These are phyloP conservation scores for Pachyramphus minor DNA, from an alignment of 2,113 vertebrate species.

Conservation along the genomic window DNA sequence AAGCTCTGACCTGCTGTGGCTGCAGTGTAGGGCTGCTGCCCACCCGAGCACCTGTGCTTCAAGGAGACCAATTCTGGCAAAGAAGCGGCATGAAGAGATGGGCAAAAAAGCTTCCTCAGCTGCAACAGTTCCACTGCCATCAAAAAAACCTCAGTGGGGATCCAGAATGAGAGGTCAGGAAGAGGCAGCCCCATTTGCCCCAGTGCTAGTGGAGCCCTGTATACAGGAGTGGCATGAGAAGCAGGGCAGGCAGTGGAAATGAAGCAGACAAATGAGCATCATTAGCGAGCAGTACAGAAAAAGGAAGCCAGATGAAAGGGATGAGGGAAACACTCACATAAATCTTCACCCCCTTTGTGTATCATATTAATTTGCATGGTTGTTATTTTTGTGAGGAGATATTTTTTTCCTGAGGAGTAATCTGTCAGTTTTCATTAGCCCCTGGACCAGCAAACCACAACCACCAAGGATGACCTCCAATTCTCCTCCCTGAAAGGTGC, in stretches of 20 bases:
- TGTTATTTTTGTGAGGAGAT: slow-evolving; percentile 9
- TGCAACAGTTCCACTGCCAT: neutral
- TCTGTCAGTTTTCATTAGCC: slow-evolving; percentile 41
- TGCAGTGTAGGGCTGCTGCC: neutral
- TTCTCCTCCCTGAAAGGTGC: neutral
- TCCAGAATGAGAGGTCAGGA: neutral
- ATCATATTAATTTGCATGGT: slow-evolving; percentile 31
- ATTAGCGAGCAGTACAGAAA: neutral
- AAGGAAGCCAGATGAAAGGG: neutral
- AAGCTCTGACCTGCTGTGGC: neutral
- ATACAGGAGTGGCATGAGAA: neutral
- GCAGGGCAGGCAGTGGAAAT: neutral
- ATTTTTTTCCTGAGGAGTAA: neutral
- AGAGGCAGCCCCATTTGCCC: neutral
- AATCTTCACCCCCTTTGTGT: slow-evolving; percentile 9
- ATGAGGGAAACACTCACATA: neutral
- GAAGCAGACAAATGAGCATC: slow-evolving; percentile 30
- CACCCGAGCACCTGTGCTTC: fast-evolving
- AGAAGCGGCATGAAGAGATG: neutral
- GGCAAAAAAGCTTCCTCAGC: neutral
- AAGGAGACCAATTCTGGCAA: neutral
- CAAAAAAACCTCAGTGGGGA: neutral
- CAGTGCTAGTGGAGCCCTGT: neutral
- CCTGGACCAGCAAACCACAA: neutral
- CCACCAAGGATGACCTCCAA: neutral